Evolutionary conservation across 2,888 invertebrate species (phyloP).

Genomic region (Thumatha senex): DNA sequence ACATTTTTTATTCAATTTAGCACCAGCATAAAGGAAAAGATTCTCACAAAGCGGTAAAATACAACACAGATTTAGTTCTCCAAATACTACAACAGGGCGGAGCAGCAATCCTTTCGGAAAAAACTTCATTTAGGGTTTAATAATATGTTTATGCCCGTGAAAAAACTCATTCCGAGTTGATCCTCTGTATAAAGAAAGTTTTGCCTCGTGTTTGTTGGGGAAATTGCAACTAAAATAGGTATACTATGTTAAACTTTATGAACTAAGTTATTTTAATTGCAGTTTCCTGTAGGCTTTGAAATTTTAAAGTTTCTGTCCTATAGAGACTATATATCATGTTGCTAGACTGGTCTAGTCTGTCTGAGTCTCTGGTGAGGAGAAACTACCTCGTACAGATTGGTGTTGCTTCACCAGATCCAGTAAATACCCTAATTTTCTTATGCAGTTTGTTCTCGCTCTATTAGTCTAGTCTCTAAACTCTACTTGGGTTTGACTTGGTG

Average conservation of each 20-base stretch:
- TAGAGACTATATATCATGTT: slow-evolving; percentile 15
- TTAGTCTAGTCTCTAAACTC: no score
- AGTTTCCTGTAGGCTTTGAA: slow-evolving; percentile 19
- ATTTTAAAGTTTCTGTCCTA: slow-evolving; percentile 29
- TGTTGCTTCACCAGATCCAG: no score
- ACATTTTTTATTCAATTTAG: slow-evolving; percentile 9
- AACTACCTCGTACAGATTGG: no score
- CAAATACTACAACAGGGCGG: slow-evolving; percentile 1
- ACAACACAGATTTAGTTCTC: slow-evolving; percentile 9
- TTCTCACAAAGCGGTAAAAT: slow-evolving; percentile 4
- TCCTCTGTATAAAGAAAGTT: slow-evolving; percentile 57
- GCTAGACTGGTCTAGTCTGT: background rate
- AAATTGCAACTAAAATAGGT: slow-evolving; percentile 43
- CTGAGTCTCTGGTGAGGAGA: no score
- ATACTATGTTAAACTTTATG: slow-evolving; percentile 45
- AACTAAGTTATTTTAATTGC: slow-evolving; percentile 49
- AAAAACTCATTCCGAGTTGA: slow-evolving; percentile 65
- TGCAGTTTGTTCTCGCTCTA: no score
- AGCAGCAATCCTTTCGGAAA: slow-evolving; percentile 29
- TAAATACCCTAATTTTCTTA: no score
- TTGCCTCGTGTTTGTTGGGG: slow-evolving; percentile 38
- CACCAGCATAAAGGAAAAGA: slow-evolving; percentile 6
- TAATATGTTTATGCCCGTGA: slow-evolving; percentile 36
- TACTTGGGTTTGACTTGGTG: no score
- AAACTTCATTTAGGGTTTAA: slow-evolving; percentile 34